These are phyloP conservation scores for Presbytis comata DNA, from an alignment of 2,797 vertebrate species.

Conservation along the genomic window DNA sequence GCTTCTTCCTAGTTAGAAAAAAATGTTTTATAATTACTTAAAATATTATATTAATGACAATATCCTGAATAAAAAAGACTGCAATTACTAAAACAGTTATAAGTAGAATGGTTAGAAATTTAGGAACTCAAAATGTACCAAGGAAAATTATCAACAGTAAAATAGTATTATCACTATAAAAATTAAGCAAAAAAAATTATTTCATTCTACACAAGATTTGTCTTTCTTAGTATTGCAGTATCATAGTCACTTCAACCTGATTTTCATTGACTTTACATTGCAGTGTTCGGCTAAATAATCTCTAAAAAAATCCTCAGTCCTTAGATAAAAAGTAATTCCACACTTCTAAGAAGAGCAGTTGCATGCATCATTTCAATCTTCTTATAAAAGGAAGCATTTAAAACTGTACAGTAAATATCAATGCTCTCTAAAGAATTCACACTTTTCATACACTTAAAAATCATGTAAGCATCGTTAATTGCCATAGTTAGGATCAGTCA, in stretches of 20 bases:
- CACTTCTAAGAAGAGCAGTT: constrained; percentile 45
- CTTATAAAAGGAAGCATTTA: not conserved
- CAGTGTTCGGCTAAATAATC: constrained; percentile 7
- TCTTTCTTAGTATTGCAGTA: constrained; percentile 30
- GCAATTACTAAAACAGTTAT: constrained; percentile 8
- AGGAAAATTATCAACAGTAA: not conserved
- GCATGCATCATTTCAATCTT: not conserved
- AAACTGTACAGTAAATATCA: not conserved
- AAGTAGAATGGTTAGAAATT: constrained; percentile 33
- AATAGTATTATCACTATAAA: constrained; percentile 24
- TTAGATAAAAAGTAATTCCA: constrained; percentile 33
- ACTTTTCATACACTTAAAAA: not conserved
- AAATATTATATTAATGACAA: constrained; percentile 45
- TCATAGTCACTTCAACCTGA: constrained; percentile 39
- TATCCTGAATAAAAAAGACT: constrained; percentile 24
- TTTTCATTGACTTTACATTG: constrained; percentile 13
- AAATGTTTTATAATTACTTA: constrained; percentile 64
- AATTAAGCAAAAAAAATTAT: not conserved
- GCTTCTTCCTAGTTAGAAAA: constrained; percentile 93
- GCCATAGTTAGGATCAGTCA: not conserved
- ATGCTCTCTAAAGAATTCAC: not conserved
- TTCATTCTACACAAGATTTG: constrained; percentile 53
- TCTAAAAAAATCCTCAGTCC: not conserved
- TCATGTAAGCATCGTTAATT: not conserved
- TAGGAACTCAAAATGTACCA: constrained; percentile 15